Evolutionary conservation across 2,113 vertebrate genomes (phyloP), one percentile per base, ranked within the genome.

Genomic region (Poecilia latipinna): DNA sequence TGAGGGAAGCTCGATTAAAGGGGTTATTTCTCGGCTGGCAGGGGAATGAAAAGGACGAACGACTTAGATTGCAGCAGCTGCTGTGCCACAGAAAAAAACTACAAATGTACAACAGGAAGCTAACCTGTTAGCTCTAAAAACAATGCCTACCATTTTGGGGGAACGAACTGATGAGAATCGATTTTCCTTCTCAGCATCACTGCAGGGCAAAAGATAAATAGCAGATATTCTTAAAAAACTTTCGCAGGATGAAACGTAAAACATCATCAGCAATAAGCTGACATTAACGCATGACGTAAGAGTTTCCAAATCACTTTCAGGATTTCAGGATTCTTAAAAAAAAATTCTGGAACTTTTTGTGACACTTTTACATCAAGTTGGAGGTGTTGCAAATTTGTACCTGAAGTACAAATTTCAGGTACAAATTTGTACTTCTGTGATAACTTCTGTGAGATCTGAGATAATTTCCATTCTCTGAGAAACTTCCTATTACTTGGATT

Each of bases 1-100:
- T 79, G 15, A 85, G 60, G 54, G 60, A 89, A 0, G 91, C 87
- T 11, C 79, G 91, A 90, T 98, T 96, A 89, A 99, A 99, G 3
- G 98, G 97, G 87, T 99, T 99, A 90, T 94, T 95, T 80, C 97
- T 96, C 79, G 89, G 92, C 96, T 97, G 70, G 33, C 79, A 82
- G 61, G 37, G 88, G 91, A 75, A 79, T 2, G 1, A 48, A 57
- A 1, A 69, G 0, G 60, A 51, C 28, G 0, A 70, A 54, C 54
- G 6, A 51, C 72, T 54, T 31, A 61, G 4, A 66, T 26, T 8
- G 0, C 29, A 68, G 33, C 0, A 61, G n/a, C n/a, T n/a, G 29
- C 5, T 66, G 28, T 51, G 5, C 28, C 3, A 35, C 3, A 37
- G n/a, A 28, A 64, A 24, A 24, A 31, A 64, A 35, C 4, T 15